phyloP scores from a whole-genome alignment of 2,888 invertebrate species.

The Caenorhabditis uteleia region DNA sequence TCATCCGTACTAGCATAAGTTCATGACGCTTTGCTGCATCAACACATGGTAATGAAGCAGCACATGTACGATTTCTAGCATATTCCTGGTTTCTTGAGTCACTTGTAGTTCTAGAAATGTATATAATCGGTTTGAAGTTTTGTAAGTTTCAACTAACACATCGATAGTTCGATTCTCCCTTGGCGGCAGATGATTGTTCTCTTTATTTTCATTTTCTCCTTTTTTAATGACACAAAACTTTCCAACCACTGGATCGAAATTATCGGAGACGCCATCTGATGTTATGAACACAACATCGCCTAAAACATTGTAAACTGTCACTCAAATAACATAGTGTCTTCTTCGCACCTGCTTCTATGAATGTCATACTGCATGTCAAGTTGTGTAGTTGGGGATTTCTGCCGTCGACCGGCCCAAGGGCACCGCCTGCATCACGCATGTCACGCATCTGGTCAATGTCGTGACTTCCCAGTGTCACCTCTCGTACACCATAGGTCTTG shows the following conservation, averaged over 20 bases:
- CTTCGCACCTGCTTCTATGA: constrained; percentile 75
- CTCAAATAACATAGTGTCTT: background rate
- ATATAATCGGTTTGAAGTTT: background rate
- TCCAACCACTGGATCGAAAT: constrained; percentile 89
- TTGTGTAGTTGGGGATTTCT: constrained; percentile 85
- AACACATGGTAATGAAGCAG: constrained; percentile 75
- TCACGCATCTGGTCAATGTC: constrained; percentile 83
- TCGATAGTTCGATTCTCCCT: constrained; percentile 41
- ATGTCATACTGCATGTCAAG: constrained; percentile 81
- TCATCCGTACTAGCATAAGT: constrained; percentile 74
- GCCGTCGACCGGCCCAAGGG: constrained; percentile 86
- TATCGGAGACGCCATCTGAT: constrained; percentile 88
- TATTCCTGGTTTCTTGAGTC: constrained; percentile 43
- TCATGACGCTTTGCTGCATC: constrained; percentile 80
- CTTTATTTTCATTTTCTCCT: constrained; percentile 48
- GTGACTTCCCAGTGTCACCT: constrained; percentile 76
- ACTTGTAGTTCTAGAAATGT: constrained; percentile 30
- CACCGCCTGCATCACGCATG: constrained; percentile 87
- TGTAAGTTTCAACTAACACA: constrained; percentile 23
- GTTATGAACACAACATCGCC: constrained; percentile 86
- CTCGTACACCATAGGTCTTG: constrained; percentile 81
- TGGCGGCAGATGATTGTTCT: constrained; percentile 44
- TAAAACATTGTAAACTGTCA: constrained; percentile 47
- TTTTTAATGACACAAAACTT: constrained; percentile 77
- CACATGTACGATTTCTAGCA: constrained; percentile 52